These are phyloP conservation scores for Dolichotis patagonum DNA, from an alignment of 2,113 vertebrate genomes.

Conservation along the genomic window DNA sequence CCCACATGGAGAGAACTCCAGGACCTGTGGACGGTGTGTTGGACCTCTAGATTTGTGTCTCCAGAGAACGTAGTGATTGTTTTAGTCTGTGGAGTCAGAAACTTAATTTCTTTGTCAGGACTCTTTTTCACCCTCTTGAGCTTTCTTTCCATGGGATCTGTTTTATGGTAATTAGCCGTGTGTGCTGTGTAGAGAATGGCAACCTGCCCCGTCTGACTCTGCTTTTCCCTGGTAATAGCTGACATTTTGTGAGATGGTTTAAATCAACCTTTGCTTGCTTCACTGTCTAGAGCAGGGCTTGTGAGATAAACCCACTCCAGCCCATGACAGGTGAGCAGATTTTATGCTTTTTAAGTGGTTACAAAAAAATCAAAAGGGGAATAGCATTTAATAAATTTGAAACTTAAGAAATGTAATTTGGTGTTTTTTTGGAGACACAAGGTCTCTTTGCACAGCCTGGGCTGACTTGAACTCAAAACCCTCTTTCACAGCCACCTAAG, in stretches of 20 bases:
- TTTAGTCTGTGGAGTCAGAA: constrained; percentile 40
- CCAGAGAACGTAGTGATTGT: neutral
- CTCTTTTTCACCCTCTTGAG: neutral
- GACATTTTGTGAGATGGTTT: constrained; percentile 46
- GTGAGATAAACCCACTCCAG: neutral
- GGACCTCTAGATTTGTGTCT: constrained; percentile 4
- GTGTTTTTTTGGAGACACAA: neutral
- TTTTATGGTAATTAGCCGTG: neutral
- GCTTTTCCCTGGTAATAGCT: constrained; percentile 36
- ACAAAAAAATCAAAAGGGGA: neutral
- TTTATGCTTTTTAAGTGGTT: constrained; percentile 56
- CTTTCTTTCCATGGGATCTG: constrained; percentile 53
- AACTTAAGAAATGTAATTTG: neutral
- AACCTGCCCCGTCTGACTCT: neutral
- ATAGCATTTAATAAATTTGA: neutral
- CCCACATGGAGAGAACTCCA: constrained; percentile 37
- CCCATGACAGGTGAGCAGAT: neutral
- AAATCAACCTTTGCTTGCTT: constrained; percentile 30
- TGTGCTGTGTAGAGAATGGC: neutral
- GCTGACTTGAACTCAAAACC: neutral
- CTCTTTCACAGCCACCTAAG: neutral
- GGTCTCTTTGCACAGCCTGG: neutral
- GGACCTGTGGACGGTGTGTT: neutral
- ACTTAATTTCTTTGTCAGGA: constrained; percentile 15
- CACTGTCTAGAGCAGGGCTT: constrained; percentile 43